Conservation (phyloP, 2,888 invertebrate genomes). For the Lepidocyrtoides sp. region DNA sequence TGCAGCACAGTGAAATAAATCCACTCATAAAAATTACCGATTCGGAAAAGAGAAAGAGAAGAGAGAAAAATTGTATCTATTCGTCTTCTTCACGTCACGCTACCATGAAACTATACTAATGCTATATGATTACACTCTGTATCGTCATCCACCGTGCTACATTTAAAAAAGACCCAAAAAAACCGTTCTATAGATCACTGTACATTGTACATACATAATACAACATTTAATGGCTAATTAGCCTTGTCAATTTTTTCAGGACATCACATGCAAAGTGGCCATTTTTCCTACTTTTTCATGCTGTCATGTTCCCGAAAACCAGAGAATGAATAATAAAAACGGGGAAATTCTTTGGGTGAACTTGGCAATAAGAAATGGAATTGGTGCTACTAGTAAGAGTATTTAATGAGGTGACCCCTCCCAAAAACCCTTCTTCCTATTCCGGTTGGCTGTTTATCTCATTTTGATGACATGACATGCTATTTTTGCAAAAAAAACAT, state of each 20-base stretch:
- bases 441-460: constrained; percentile 40
- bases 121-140: neutral
- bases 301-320: neutral
- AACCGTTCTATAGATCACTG: too few species aligned
- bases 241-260: constrained; percentile 68
- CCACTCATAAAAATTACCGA: constrained; percentile 48
- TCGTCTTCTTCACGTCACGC: constrained; percentile 31
- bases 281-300: constrained; percentile 43
- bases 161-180: too few species aligned
- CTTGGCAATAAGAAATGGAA: neutral
- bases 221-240: constrained; percentile 75
- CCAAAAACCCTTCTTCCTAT: constrained; percentile 23
- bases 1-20: constrained; percentile 1
- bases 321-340: neutral
- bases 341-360: neutral
- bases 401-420: constrained; percentile 41
- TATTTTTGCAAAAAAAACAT: neutral
- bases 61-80: neutral
- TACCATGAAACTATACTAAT: constrained; percentile 32
- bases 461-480: constrained; percentile 30
- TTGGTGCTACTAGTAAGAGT: neutral
- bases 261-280: constrained; percentile 47
- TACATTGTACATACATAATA: neutral
- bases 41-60: neutral
- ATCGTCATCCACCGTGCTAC: too few species aligned